Evolutionary conservation across 2,113 vertebrate genomes (phyloP), one percentile per base, ranked within the genome.

Genomic region (Ciconia maguari): DNA sequence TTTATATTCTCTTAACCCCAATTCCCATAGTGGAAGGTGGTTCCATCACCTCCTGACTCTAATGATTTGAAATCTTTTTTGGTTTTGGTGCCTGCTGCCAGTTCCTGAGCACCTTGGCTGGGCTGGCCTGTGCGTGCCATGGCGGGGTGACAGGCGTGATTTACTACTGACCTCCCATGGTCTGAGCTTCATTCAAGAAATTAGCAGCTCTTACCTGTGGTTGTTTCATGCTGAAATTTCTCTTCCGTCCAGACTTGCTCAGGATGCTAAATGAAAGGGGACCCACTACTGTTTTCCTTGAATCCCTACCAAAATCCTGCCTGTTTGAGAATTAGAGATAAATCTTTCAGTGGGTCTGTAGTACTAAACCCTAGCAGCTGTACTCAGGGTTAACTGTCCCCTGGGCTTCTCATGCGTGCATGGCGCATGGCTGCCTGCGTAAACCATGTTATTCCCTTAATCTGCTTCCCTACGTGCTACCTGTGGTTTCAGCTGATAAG

Each of bases 401-500:
- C 60, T 48, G 90, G 83, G 83, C 72, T 93, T 91, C 93, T 91
- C 30, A 1, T 10, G 17, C 65, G 83, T 75, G 65, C 19, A 7
- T 15, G 49, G 88, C 79, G 61, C 83, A 69, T 0, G 16, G 75
- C 66, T 79, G 57, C 82, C 70, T 76, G 65, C 3, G 15, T 78
- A 60, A 88, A 97, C 71, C 70, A 49, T 82, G 81, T 83, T 82
- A 76, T 89, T 68, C 84, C 90, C 68, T 96, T 85, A 34, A 82
- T 93, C 79, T 82, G 64, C 80, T 83, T 78, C 84, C 78, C 74
- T 44, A 0, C 26, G 76, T 93, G 83, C 81, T 87, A 86, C 76
- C 94, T 87, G 87, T 78, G 91, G 83, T 89, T 97, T 93, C 74
- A 66, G 79, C 87, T 96, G 91, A 77, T 82, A 92, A 64, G 69